Percentiles rank a stretch among this genome's conserved stretches.
Evolutionary conservation across 2,888 invertebrate genomes (phyloP).

Genomic region (Spisula solida): DNA sequence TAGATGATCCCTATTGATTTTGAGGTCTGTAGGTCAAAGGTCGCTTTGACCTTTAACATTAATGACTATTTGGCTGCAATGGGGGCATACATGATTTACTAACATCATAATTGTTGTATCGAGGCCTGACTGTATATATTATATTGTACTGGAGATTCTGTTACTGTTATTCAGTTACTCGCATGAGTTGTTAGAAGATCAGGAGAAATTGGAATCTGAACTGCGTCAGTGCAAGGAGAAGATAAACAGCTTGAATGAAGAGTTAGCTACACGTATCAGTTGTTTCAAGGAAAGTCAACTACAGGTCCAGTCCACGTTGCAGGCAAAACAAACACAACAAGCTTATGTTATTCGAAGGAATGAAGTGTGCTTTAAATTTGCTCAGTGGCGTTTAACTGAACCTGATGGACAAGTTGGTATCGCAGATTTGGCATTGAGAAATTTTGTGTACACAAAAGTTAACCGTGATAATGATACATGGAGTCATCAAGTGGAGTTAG

Average conservation of each 20-base stretch:
- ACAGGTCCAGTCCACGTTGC: constrained; percentile 79
- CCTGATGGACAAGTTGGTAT: constrained; percentile 99
- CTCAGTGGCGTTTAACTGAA: constrained; percentile 99
- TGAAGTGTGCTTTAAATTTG: constrained; percentile 99
- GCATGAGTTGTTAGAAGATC: constrained; percentile 90
- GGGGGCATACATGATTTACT: no score
- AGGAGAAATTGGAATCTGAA: constrained; percentile 90
- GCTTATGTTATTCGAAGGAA: constrained; percentile 91
- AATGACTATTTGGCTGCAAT: no score
- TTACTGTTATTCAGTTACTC: constrained; percentile 47
- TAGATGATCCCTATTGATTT: no score
- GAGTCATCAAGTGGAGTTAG: constrained; percentile 98
- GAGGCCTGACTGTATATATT: no score
- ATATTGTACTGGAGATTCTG: no score
- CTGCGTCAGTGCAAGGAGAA: constrained; percentile 96
- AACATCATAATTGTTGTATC: no score
- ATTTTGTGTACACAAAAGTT: constrained; percentile 98
- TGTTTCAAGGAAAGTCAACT: constrained; percentile 88
- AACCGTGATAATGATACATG: constrained; percentile 96
- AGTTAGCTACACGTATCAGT: constrained; percentile 96
- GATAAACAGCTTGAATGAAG: constrained; percentile 95
- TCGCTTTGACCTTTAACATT: no score
- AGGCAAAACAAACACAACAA: constrained; percentile 75
- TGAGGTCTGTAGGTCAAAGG: no score
- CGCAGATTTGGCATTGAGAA: constrained; percentile 97